Conservation (phyloP, 2,113 vertebrate genomes). For the Pithys albifrons region DNA sequence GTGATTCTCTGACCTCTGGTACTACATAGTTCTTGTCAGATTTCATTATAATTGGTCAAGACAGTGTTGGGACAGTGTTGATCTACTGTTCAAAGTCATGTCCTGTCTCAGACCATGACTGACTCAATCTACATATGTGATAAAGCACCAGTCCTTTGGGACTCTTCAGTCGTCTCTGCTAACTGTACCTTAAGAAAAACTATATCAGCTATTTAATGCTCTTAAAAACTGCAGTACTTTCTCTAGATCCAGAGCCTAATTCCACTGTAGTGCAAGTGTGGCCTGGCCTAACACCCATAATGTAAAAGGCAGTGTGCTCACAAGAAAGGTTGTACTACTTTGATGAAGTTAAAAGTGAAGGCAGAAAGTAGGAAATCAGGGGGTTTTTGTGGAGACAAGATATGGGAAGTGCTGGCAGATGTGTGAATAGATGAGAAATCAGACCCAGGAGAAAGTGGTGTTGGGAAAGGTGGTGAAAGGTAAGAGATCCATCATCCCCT, state of each 20-base stretch:
- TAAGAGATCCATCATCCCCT: neutral
- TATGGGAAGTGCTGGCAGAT: neutral
- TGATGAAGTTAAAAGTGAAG: neutral
- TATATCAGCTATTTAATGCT: neutral
- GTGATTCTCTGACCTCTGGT: neutral
- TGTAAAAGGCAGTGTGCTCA: neutral
- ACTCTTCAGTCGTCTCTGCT: neutral
- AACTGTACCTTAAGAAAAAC: neutral
- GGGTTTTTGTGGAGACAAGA: neutral
- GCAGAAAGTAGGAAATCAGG: neutral
- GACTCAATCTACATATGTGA: neutral
- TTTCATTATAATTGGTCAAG: neutral
- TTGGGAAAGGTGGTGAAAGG: neutral
- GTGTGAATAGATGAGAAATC: neutral
- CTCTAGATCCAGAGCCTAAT: neutral
- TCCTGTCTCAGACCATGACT: neutral
- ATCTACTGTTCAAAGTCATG: neutral
- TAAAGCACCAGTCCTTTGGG: neutral
- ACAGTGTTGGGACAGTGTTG: neutral
- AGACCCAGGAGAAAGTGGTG: neutral
- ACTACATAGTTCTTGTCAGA: neutral
- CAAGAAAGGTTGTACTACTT: rapidly evolving
- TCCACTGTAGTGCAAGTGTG: neutral
- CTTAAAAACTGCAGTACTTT: neutral
- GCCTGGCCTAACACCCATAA: neutral